Evolutionary conservation across 2,113 vertebrate species (phyloP), one percentile per base, ranked within the genome.

Genomic region (Gymnobelideus leadbeateri): DNA sequence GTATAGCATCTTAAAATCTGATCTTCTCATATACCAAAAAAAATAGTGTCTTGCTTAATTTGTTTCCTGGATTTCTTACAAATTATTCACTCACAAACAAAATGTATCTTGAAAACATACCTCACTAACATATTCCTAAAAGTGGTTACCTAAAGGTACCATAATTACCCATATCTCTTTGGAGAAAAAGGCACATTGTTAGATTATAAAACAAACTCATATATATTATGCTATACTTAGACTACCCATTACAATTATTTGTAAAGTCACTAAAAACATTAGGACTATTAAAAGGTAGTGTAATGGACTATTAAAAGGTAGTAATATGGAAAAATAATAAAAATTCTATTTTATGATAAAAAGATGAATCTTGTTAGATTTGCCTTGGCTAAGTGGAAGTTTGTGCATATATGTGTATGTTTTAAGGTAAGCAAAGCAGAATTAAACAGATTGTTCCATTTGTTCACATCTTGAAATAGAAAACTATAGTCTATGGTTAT

Each of bases 121-220:
- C 89, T 92, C 95, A 61, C 47, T 43, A 92, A 43, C 52, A 94
- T 93, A 31, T 91, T 47, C 94, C n/a, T 24, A 14, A 8, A 50
- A 84, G 68, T 23, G n/a, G n/a, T 43, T 94, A 61, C 90, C 93
- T 91, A 52, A 94, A 97, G 55, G 94, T 95, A 91, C 31, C 89
- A 91, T n/a, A 49, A 95, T 52, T 94, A 93, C 21, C 47, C 0
- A 51, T 1, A 91, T 77, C 92, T 96, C 97, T 94, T 97, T 49
- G 94, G 96, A 96, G 94, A 97, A 94, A 94, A 94, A 91, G 51
- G 89, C n/a, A 21, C 91, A 94, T 37, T 96, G 77, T 90, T 98
- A 96, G 95, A 95, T 97, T 97, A 96, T n/a, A 94, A 96, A 97
- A 47, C 91, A 68, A 97, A 90, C 51, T 95, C 26, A n/a, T 16